Conservation (phyloP, 2,113 vertebrate genomes). For the Stegastes partitus region DNA sequence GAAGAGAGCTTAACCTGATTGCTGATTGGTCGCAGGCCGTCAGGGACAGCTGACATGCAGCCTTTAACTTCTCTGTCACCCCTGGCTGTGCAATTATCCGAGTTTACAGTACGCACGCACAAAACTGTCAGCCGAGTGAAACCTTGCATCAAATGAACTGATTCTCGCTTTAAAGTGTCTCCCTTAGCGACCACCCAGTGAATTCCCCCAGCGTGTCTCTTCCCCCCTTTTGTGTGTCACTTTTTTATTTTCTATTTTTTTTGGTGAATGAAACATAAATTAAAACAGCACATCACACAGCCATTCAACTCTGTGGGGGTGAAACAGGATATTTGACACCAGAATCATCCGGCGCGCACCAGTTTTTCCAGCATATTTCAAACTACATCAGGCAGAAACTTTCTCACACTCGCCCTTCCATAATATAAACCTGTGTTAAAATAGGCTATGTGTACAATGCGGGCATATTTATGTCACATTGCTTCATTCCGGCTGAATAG, state of each 20-base stretch:
- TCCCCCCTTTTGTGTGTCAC: slow-evolving; percentile 7
- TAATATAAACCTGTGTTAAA: slow-evolving; percentile 14
- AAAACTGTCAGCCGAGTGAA: slow-evolving; percentile 39
- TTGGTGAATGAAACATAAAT: slow-evolving; percentile 36
- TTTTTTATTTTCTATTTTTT: too few species aligned
- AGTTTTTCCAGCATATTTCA: slow-evolving; percentile 10
- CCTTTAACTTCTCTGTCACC: slow-evolving; percentile 43
- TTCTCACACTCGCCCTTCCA: neutral
- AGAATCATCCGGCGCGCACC: neutral
- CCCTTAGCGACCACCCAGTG: slow-evolving; percentile 2
- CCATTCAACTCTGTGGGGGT: neutral
- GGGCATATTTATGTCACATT: slow-evolving; percentile 29
- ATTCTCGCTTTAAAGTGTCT: slow-evolving; percentile 27
- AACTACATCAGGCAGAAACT: neutral
- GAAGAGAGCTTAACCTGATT: slow-evolving; percentile 44
- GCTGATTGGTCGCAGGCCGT: slow-evolving; percentile 51
- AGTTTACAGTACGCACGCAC: slow-evolving; percentile 4
- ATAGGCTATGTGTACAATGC: slow-evolving; percentile 1
- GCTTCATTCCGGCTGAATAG: slow-evolving; percentile 17
- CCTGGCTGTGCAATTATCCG: slow-evolving; percentile 40
- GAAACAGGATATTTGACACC: slow-evolving; percentile 9
- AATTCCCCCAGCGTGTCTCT: neutral
- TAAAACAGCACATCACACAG: neutral
- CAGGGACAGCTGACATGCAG: slow-evolving; percentile 45
- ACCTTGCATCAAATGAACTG: slow-evolving; percentile 30